Conservation (phyloP, 2,113 vertebrate genomes). For the Passer domesticus region DNA sequence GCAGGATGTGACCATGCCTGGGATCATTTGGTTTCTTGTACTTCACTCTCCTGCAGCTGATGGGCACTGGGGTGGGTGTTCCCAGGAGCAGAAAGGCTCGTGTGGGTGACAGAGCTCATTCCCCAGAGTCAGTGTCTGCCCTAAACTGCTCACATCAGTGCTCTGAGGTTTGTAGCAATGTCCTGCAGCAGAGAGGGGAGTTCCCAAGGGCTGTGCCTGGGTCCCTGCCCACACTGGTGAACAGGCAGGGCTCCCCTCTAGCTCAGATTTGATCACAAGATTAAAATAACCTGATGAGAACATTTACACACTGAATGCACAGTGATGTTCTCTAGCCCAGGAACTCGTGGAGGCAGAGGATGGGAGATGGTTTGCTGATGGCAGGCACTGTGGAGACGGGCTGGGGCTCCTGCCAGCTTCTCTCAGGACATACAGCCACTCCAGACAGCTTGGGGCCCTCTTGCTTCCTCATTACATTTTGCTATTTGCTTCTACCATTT, state of each 20-base stretch:
- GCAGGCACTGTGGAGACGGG: not conserved
- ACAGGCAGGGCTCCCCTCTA: not conserved
- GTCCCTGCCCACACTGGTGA: not conserved
- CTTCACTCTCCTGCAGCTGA: not conserved
- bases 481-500: slow-evolving; percentile 6
- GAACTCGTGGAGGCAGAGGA: not conserved
- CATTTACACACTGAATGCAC: not conserved
- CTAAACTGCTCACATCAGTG: accelerated
- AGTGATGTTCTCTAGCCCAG: not conserved
- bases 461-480: slow-evolving; percentile 17
- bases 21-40: not conserved
- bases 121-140: not conserved
- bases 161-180: not conserved
- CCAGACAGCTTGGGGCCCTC: not conserved
- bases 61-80: accelerated
- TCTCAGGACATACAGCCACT: accelerated
- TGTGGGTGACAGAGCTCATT: not conserved
- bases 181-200: not conserved
- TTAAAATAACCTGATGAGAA: not conserved
- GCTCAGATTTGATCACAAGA: not conserved
- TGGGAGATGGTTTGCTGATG: not conserved
- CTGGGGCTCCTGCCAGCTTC: not conserved
- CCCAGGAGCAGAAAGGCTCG: not conserved
- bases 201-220: not conserved
- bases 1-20: not conserved